Evolutionary conservation across 2,888 invertebrate species (phyloP), one percentile per base, ranked within the genome.

Genomic region (Cartodere bifasciata): DNA sequence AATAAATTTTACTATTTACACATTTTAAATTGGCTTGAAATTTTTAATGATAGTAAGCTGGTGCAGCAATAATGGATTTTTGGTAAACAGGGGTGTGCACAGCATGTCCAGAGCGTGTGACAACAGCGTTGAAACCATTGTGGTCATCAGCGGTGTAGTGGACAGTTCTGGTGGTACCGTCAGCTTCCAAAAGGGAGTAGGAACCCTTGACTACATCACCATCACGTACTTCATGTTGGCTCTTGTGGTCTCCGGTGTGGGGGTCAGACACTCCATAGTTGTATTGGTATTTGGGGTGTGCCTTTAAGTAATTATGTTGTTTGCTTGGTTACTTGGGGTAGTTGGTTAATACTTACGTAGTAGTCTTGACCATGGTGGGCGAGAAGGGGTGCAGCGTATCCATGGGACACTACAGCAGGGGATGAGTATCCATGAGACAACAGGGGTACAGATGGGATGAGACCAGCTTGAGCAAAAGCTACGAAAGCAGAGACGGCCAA

Each of bases 101-200:
- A 15, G 67, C 63, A 43, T 72, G 72, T 29, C 70, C 72, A 10
- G 29, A 23, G 25, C 35, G 31, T 9, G 24, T 28, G 6, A 39
- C 39, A 9, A 31, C 28, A 13, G 42, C 43, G 13, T 37, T 39
- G 53, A 51, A 64, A 60, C 63, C 64, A n/a, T n/a, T n/a, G n/a
- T n/a, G n/a, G n/a, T n/a, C n/a, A n/a, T n/a, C n/a, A n/a, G n/a
- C n/a, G n/a, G 29, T 58, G 58, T 2, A 69, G 50, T 0, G 68
- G 49, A 32, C 32, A 11, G 27, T 32, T 15, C 32, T 32, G 13
- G 22, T 22, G 22, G 32, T 32, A 22, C 32, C 32, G 14, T 32
- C 32, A 6, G 32, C 24, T 28, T 32, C 32, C 10, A 28, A 21
- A 2, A 32, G 16, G n/a, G 32, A 32, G 28, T 32, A 32, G 13